Evolutionary conservation across 2,113 vertebrate species (phyloP).

Genomic region (Silurus glanis): DNA sequence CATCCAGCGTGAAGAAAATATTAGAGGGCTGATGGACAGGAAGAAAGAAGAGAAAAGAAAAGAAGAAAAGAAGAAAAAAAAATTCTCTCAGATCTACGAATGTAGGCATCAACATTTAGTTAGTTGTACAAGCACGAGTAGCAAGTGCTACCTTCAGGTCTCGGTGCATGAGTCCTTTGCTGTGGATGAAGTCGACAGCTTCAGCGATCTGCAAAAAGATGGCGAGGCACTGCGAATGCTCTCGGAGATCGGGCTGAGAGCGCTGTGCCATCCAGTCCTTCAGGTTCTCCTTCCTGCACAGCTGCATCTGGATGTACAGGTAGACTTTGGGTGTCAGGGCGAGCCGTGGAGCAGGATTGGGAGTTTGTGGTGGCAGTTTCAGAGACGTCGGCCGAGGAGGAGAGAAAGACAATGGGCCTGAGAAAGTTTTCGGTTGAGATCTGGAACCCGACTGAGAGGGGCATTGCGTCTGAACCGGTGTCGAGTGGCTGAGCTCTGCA

Average conservation of each 20-base stretch:
- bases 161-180: conserved; percentile 97
- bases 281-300: conserved; percentile 95
- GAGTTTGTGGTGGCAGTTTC: conserved; percentile 70
- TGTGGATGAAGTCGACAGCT: conserved; percentile 92
- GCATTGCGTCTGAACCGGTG: conserved; percentile 63
- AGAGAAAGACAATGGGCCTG: conserved; percentile 56
- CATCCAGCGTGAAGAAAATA: conserved; percentile 98
- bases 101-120: neutral
- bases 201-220: conserved; percentile 97
- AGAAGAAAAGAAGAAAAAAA: neutral
- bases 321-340: conserved; percentile 89
- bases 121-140: neutral
- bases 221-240: conserved; percentile 84
- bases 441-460: conserved; percentile 71
- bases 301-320: conserved; percentile 99
- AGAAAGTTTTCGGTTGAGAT: conserved; percentile 64
- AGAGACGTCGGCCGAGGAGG: conserved; percentile 85
- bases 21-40: conserved; percentile 86
- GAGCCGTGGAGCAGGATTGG: conserved; percentile 67
- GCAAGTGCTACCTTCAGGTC: conserved; percentile 87
- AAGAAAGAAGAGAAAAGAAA: neutral
- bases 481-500: conserved; percentile 47
- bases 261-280: conserved; percentile 97
- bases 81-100: neutral
- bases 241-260: conserved; percentile 82